These are phyloP conservation scores for Invenusta paracnida DNA, from an alignment of 2,888 invertebrate species.

Conservation along the genomic window DNA sequence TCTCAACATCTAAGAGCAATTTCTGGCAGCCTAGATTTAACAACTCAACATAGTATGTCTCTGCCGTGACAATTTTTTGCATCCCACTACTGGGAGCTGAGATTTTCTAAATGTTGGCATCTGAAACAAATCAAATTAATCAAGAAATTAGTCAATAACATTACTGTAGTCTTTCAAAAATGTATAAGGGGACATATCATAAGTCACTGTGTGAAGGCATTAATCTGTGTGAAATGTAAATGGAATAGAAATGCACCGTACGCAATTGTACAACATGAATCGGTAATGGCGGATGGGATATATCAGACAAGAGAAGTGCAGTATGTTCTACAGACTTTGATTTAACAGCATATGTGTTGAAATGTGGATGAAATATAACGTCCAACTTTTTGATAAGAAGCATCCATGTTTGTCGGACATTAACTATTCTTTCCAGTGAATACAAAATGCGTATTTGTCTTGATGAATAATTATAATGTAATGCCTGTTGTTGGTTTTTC, in stretches of 20 bases:
- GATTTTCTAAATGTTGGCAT: not conserved
- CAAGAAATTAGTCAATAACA: no score
- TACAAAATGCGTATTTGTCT: not conserved
- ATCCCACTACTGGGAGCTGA: not conserved
- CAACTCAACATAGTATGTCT: not conserved
- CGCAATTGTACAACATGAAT: not conserved
- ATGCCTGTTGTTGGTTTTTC: not conserved
- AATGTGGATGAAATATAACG: constrained; percentile 19
- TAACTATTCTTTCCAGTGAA: not conserved
- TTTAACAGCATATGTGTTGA: not conserved
- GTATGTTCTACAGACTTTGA: not conserved
- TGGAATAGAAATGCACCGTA: not conserved
- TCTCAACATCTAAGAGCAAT: not conserved
- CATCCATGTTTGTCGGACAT: not conserved
- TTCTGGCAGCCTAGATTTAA: not conserved
- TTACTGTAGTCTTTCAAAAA: no score
- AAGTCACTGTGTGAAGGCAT: no score
- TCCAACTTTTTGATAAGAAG: not conserved
- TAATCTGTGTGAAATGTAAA: not conserved
- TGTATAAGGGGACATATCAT: no score
- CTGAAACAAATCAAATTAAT: not conserved
- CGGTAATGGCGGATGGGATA: not conserved
- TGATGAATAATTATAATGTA: not conserved
- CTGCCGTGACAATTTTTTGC: not conserved
- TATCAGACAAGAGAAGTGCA: not conserved